A percentile compares a stretch with the other conserved stretches of the same genome.
These are phyloP conservation scores for Galagoides demidoff DNA, from an alignment of 2,797 vertebrate genomes.

Conservation along the genomic window DNA sequence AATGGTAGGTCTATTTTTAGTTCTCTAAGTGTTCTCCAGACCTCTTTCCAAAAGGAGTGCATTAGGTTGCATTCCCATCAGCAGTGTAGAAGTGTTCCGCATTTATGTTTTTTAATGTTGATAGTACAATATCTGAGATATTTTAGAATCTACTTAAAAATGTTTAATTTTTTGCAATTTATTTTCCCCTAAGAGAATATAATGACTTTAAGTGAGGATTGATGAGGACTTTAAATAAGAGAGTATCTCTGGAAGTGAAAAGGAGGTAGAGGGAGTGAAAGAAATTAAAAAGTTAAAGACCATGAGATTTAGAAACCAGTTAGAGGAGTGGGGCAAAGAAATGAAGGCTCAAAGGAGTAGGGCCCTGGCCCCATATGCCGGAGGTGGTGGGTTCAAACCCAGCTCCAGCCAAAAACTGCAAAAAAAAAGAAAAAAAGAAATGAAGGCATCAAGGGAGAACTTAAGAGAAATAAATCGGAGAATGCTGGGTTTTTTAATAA, in stretches of 20 bases:
- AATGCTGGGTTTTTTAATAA: constrained; percentile 18
- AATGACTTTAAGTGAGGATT: not conserved
- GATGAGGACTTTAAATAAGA: not conserved
- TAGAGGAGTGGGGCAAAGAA: not conserved
- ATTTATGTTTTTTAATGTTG: not conserved
- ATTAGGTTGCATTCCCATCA: too few relatives aligned
- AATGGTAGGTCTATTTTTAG: too few relatives aligned
- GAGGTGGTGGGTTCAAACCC: too few relatives aligned
- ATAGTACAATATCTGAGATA: not conserved
- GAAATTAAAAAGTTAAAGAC: not conserved
- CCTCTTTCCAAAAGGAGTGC: too few relatives aligned
- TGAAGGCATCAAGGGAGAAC: not conserved
- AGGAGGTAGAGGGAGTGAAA: not conserved
- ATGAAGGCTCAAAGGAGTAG: not conserved
- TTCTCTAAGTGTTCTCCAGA: too few relatives aligned
- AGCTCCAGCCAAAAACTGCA: too few relatives aligned
- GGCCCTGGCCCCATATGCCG: too few relatives aligned
- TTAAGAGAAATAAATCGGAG: not conserved
- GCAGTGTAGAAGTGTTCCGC: too few relatives aligned
- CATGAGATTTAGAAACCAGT: not conserved
- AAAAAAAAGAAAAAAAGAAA: too few relatives aligned
- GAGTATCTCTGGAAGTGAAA: not conserved
- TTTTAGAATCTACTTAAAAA: not conserved
- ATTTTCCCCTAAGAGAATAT: not conserved
- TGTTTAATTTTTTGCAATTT: not conserved